These are phyloP conservation scores for Mythimna lalbum DNA, from an alignment of 2,888 invertebrate species.

Conservation along the genomic window DNA sequence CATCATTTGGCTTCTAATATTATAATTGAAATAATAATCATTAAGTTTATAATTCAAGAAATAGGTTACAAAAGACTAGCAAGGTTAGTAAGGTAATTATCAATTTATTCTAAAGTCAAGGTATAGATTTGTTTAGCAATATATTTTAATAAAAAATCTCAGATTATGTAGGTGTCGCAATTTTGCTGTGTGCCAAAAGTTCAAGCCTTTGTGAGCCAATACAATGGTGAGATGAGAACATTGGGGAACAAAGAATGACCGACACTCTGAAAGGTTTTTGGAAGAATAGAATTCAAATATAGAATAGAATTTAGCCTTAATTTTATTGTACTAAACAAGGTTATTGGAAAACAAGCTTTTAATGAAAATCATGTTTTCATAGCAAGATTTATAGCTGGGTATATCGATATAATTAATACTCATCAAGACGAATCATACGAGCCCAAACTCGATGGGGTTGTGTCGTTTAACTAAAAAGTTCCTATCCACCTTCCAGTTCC, in stretches of 20 bases:
- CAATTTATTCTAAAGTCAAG: conserved; percentile 55
- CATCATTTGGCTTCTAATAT: background rate
- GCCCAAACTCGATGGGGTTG: too few species aligned
- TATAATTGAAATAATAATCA: background rate
- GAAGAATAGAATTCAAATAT: too few species aligned
- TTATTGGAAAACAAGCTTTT: too few species aligned
- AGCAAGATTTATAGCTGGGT: too few species aligned
- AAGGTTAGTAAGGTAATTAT: conserved; percentile 34
- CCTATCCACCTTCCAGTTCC: too few species aligned
- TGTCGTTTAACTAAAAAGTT: too few species aligned
- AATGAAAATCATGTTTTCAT: too few species aligned
- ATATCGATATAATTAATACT: too few species aligned
- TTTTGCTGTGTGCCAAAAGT: conserved; percentile 10
- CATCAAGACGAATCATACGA: too few species aligned
- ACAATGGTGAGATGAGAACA: conserved; percentile 16
- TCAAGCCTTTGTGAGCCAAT: conserved; percentile 16
- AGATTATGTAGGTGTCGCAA: conserved; percentile 34
- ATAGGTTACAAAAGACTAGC: conserved; percentile 59
- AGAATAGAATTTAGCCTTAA: too few species aligned
- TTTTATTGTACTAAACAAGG: too few species aligned
- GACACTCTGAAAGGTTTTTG: background rate
- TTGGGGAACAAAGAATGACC: background rate
- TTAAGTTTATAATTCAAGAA: conserved; percentile 12
- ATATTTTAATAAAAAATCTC: conserved; percentile 19
- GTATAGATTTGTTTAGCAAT: conserved; percentile 60